Percentiles rank a stretch among this genome's conserved stretches.
Conservation (phyloP, 2,113 vertebrate species). For the Carettochelys insculpta region DNA sequence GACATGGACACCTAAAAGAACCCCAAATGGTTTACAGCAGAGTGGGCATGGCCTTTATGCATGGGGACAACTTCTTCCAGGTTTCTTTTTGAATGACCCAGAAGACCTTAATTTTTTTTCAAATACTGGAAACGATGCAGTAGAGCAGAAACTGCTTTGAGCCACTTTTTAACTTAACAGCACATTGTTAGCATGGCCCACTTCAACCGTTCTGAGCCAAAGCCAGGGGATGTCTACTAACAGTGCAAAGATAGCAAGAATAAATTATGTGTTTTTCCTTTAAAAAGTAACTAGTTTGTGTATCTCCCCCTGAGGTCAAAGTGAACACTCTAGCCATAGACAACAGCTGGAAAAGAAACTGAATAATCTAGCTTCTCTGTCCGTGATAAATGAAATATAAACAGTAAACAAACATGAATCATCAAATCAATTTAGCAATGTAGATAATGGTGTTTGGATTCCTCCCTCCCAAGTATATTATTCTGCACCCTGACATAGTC, state of each 20-base stretch:
- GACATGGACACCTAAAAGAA: fast-evolving
- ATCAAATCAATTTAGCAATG: background rate
- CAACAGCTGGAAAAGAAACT: background rate
- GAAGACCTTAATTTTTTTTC: background rate
- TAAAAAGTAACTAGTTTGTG: background rate
- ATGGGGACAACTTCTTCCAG: background rate
- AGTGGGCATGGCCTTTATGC: background rate
- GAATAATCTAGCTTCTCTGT: background rate
- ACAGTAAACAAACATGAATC: background rate
- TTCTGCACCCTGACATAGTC: background rate
- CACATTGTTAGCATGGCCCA: background rate
- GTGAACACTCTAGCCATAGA: no score
- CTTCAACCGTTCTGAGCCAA: background rate
- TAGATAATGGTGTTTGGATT: background rate
- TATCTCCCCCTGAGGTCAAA: background rate
- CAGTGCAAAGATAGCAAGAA: background rate
- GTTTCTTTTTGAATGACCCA: background rate
- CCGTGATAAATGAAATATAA: background rate
- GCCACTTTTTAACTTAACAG: background rate
- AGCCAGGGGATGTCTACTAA: background rate
- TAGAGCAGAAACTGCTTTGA: background rate
- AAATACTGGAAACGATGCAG: background rate
- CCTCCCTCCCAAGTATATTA: background rate
- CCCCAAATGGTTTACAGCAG: background rate
- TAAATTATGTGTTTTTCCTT: background rate